These are phyloP conservation scores for Actenoides lindsayi DNA, from an alignment of 2,113 vertebrate species.

Conservation along the genomic window DNA sequence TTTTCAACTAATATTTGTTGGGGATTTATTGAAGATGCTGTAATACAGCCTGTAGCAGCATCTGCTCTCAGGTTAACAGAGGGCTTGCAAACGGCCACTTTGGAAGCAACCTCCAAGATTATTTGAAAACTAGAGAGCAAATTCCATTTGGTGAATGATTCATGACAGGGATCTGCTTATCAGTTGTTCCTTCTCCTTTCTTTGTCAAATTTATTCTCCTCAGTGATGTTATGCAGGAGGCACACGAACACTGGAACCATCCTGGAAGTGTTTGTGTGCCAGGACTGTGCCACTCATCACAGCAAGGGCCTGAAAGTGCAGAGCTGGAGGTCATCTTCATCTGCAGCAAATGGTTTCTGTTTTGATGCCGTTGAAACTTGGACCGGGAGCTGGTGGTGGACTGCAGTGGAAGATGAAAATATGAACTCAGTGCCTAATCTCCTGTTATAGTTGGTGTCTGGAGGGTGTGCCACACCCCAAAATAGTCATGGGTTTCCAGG, in stretches of 20 bases:
- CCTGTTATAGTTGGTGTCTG: not conserved
- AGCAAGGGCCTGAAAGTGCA: not conserved
- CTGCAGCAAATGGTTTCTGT: not conserved
- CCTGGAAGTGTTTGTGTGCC: not conserved
- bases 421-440: rapidly evolving
- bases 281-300: not conserved
- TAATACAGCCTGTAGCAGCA: not conserved
- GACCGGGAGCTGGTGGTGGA: not conserved
- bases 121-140: not conserved
- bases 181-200: not conserved
- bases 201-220: not conserved
- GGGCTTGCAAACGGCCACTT: not conserved
- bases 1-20: not conserved
- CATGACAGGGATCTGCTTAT: not conserved
- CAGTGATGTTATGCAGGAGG: not conserved
- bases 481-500: not conserved
- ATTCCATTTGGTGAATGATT: not conserved
- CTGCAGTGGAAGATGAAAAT: not conserved
- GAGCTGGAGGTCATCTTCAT: not conserved
- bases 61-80: conserved; percentile 16
- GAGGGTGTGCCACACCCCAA: not conserved
- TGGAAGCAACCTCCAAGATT: not conserved
- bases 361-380: not conserved
- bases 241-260: not conserved
- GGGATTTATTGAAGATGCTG: not conserved